Evolutionary conservation across 2,113 vertebrate genomes (phyloP), one percentile per base, ranked within the genome.

Genomic region (Daboia siamensis): DNA sequence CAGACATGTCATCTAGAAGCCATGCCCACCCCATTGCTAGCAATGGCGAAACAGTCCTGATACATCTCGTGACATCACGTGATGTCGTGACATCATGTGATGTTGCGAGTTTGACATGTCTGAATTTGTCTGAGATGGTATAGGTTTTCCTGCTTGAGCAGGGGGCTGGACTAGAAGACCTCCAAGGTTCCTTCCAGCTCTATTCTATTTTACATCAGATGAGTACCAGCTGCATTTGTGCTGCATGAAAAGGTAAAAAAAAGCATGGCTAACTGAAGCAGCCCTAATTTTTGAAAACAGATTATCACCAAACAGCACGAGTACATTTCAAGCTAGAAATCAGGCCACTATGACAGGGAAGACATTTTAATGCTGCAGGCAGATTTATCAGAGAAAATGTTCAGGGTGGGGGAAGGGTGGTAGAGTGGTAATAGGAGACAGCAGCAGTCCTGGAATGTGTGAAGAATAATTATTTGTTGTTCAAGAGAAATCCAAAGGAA

Each of bases 391-490:
- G 29, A 59, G 55, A 29, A 46, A 86, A 61, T 91, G 55, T 87
- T 87, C 86, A 86, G 85, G 57, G 20, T 64, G n/a, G 29, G 85
- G 91, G 57, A 61, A 91, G 48, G 56, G 55, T 52, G 8, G 6
- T 48, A 11, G 33, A 91, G n/a, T 24, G 17, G 23, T 87, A 92
- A 59, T 88, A 84, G 20, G 87, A 93, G 39, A 87, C 33, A 94
- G 1, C 56, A 21, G 21, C 59, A 17, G 20, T 1, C n/a, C 15
- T 61, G 24, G 21, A 12, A 56, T 94, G 3, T 86, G 57, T 4
- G 21, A 95, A 52, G 87, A 95, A 94, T 90, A 96, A 95, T 90
- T 91, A 93, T 74, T 94, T 94, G 7, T 51, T 92, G 7, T 51
- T 92, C 44, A 39, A 94, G 54, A 46, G 92, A 21, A 59, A 94